Evolutionary conservation across 2,888 invertebrate genomes (phyloP).

Genomic region (Liodrosophila aerea): DNA sequence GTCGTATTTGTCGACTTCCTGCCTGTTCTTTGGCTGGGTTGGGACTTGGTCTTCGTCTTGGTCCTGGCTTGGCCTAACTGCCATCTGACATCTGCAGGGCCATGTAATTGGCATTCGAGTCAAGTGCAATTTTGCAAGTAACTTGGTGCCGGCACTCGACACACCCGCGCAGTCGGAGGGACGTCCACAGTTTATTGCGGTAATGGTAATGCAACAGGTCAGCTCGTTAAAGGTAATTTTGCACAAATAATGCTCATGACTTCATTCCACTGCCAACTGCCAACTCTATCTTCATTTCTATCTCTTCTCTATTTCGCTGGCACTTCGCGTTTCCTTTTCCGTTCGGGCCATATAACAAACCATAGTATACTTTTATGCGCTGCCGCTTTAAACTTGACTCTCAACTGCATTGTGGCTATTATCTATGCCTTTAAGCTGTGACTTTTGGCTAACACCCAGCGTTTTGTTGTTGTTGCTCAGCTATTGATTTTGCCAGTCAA

Average conservation of each 20-base stretch:
- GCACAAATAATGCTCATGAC: constrained; percentile 74
- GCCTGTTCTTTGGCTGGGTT: not conserved
- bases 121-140: constrained; percentile 74
- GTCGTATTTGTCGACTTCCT: constrained; percentile 33
- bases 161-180: constrained; percentile 25
- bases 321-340: constrained; percentile 44
- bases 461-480: constrained; percentile 36
- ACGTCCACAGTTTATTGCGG: constrained; percentile 70
- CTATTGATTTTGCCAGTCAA: constrained; percentile 65
- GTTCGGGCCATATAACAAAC: constrained; percentile 17
- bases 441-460: constrained; percentile 46
- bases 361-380: constrained; percentile 38
- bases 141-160: constrained; percentile 47
- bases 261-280: constrained; percentile 41
- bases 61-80: constrained; percentile 41
- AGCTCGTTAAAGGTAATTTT: constrained; percentile 78
- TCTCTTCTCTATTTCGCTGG: constrained; percentile 16
- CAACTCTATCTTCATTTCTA: not conserved
- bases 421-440: constrained; percentile 47
- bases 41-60: not conserved
- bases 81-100: constrained; percentile 67
- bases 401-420: constrained; percentile 26
- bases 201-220: constrained; percentile 76
- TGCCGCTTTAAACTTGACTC: constrained; percentile 46
- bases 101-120: constrained; percentile 76